Conservation (phyloP, 1,140 invertebrate species). For the Drosophila ananassae region DNA sequence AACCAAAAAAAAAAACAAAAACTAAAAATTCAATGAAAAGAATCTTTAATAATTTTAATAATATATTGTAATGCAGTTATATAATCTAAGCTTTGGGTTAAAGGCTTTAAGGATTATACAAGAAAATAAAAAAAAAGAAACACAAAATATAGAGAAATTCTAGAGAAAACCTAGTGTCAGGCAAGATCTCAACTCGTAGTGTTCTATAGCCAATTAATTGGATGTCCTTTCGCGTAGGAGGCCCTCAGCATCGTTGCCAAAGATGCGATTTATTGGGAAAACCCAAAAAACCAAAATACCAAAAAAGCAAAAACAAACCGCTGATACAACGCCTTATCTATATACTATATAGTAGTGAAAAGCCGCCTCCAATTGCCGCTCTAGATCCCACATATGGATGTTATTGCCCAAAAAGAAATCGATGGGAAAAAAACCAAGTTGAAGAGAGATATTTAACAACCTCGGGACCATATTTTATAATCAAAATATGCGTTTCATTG, state of each 20-base stretch:
- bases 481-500: constrained; percentile 84
- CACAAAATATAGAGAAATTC: constrained; percentile 25
- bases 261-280: constrained; percentile 11
- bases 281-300: constrained; percentile 8
- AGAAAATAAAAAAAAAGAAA: constrained; percentile 16
- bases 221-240: constrained; percentile 11
- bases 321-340: constrained; percentile 51
- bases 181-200: constrained; percentile 52
- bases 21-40: constrained; percentile 18
- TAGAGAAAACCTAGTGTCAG: constrained; percentile 35
- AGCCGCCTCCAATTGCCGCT: constrained; percentile 47
- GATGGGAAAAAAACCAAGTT: constrained; percentile 30
- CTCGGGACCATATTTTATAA: constrained; percentile 84
- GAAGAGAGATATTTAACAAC: constrained; percentile 70
- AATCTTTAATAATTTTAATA: constrained; percentile 62
- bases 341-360: constrained; percentile 34
- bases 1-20: constrained; percentile 65
- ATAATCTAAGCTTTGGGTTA: constrained; percentile 66
- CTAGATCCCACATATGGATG: constrained; percentile 48
- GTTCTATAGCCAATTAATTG: constrained; percentile 29
- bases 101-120: constrained; percentile 45
- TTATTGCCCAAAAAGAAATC: constrained; percentile 24
- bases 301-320: constrained; percentile 26
- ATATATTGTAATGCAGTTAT: constrained; percentile 71
- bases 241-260: constrained; percentile 21